These are phyloP conservation scores for Andrena flavipes DNA, from an alignment of 2,888 invertebrate genomes.

Conservation along the genomic window DNA sequence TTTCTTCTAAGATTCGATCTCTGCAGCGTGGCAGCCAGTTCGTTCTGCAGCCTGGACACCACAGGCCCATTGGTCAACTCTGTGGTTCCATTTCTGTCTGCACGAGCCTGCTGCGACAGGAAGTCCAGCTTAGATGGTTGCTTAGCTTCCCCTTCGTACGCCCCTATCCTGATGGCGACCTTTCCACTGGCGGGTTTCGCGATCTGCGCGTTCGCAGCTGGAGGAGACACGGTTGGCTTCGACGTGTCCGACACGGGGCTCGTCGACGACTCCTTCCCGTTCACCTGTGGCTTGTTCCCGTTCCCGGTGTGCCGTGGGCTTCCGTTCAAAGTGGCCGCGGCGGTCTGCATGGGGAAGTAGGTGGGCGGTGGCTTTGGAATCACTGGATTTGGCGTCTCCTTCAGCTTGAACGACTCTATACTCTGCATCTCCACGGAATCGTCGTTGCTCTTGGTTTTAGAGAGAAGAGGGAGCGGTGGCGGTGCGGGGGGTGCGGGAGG, in stretches of 20 bases:
- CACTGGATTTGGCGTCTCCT: slow-evolving; percentile 87
- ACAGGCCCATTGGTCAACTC: slow-evolving; percentile 86
- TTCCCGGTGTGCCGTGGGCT: slow-evolving; percentile 72
- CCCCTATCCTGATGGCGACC: slow-evolving; percentile 81
- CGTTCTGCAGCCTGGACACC: slow-evolving; percentile 89
- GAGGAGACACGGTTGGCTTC: slow-evolving; percentile 54
- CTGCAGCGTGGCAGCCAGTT: slow-evolving; percentile 91
- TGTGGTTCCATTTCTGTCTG: slow-evolving; percentile 78
- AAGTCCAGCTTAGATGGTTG: slow-evolving; percentile 91
- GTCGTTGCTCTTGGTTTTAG: slow-evolving; percentile 77
- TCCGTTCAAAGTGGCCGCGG: slow-evolving; percentile 72
- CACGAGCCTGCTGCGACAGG: slow-evolving; percentile 83
- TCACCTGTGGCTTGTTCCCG: slow-evolving; percentile 55
- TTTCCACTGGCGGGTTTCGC: slow-evolving; percentile 72
- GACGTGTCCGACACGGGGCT: slow-evolving; percentile 83
- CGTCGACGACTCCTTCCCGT: slow-evolving; percentile 82
- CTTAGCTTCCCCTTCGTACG: slow-evolving; percentile 84
- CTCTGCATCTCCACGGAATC: slow-evolving; percentile 91
- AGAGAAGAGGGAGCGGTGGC: slow-evolving; percentile 72
- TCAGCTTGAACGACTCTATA: slow-evolving; percentile 90
- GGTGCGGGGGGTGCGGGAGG: slow-evolving; percentile 77
- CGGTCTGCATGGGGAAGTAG: slow-evolving; percentile 86
- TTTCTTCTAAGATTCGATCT: slow-evolving; percentile 91
- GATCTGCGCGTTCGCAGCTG: slow-evolving; percentile 20
- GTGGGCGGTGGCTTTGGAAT: slow-evolving; percentile 89